Evolutionary conservation across 2,797 vertebrate species (phyloP).

Genomic region (Trachurus trachurus): DNA sequence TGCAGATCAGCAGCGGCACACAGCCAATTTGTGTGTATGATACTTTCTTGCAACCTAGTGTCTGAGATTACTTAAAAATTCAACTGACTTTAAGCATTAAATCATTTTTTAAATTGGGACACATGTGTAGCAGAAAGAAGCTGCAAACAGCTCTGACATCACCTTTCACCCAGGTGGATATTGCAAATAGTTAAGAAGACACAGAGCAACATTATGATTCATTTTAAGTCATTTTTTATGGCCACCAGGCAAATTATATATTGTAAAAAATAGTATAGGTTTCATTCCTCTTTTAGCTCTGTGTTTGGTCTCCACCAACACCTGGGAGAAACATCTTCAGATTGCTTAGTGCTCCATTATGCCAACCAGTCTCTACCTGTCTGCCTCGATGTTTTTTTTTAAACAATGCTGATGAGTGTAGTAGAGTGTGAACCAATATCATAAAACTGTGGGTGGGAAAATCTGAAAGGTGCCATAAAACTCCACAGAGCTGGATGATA

Average conservation of each 20-base stretch:
- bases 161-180: not conserved
- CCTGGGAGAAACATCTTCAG: not conserved
- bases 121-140: too few relatives aligned
- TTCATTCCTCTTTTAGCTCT: too few relatives aligned
- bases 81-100: not conserved
- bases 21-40: conserved; percentile 10
- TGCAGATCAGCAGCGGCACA: conserved; percentile 12
- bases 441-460: not conserved
- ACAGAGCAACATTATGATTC: too few relatives aligned
- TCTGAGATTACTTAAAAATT: conserved; percentile 11
- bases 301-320: not conserved
- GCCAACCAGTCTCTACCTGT: not conserved
- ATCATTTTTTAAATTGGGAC: not conserved
- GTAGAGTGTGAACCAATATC: not conserved
- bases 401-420: not conserved
- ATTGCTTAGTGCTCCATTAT: not conserved
- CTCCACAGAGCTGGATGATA: not conserved
- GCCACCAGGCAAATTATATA: too few relatives aligned
- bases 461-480: not conserved
- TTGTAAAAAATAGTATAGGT: too few relatives aligned
- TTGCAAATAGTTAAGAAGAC: not conserved
- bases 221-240: too few relatives aligned
- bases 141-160: not conserved
- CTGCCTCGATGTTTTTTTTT: not conserved
- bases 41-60: not conserved